Conservation (phyloP, 2,888 invertebrate species). For the Lasius platythorax region DNA sequence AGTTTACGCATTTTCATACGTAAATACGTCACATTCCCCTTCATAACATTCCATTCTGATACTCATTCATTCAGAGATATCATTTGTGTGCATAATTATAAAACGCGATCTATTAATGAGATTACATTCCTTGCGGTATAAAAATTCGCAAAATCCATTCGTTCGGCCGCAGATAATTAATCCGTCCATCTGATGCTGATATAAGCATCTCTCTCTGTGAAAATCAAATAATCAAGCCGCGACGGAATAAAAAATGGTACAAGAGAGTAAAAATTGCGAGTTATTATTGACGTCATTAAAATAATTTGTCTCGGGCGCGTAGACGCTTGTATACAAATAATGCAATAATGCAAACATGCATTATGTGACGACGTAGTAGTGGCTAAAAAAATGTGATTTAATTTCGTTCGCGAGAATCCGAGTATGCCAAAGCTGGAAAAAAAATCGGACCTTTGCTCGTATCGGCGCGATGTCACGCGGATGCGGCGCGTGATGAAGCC, state of each 20-base stretch:
- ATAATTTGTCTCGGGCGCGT: neutral
- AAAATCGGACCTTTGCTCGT: neutral
- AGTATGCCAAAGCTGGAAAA: neutral
- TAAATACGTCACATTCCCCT: neutral
- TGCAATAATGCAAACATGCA: neutral
- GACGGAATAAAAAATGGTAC: neutral
- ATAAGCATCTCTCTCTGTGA: neutral
- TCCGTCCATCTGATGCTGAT: neutral
- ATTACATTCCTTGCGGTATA: conserved; percentile 6
- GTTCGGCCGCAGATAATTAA: conserved; percentile 15
- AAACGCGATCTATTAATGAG: conserved; percentile 10
- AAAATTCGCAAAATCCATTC: conserved; percentile 14
- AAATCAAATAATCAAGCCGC: conserved; percentile 16
- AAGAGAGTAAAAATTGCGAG: conserved; percentile 1
- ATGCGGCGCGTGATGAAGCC: neutral
- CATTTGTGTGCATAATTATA: conserved; percentile 7
- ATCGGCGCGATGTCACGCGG: neutral
- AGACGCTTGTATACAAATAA: neutral
- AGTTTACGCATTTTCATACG: neutral
- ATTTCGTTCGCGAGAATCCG: conserved; percentile 12
- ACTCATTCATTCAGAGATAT: neutral
- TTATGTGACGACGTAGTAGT: too few relatives aligned
- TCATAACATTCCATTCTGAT: neutral
- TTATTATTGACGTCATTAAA: conserved; percentile 18
- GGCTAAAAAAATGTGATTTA: conserved; percentile 7